Conservation (phyloP, 2,797 vertebrate species). For the Champsocephalus esox region DNA sequence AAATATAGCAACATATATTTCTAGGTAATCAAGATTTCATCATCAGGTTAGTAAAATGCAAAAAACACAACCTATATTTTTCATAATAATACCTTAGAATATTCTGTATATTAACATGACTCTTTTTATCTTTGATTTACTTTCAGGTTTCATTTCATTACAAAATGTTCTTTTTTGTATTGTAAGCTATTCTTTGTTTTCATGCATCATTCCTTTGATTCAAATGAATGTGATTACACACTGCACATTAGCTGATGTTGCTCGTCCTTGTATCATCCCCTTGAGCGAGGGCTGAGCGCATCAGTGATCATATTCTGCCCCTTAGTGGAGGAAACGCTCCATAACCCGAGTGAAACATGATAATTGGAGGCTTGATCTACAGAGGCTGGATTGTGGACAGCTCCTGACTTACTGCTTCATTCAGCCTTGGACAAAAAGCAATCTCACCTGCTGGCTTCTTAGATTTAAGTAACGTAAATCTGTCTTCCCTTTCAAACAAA, state of each 20-base stretch:
- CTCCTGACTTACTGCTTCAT: conserved; percentile 25
- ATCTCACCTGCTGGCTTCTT: conserved; percentile 36
- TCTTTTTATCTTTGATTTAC: conserved; percentile 4
- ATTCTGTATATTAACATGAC: not conserved
- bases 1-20: conserved; percentile 3
- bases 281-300: conserved; percentile 43
- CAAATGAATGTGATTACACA: conserved; percentile 13
- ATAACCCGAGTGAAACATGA: conserved; percentile 48
- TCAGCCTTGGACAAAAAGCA: conserved; percentile 38
- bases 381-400: conserved; percentile 37
- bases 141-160: not conserved
- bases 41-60: not conserved
- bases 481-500: conserved; percentile 27
- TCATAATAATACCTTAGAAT: not conserved
- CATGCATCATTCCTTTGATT: conserved; percentile 1
- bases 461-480: conserved; percentile 43
- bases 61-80: not conserved
- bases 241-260: conserved; percentile 29
- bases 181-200: not conserved
- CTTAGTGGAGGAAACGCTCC: conserved; percentile 82
- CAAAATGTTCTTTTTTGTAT: not conserved
- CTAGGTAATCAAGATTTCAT: conserved; percentile 1
- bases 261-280: conserved; percentile 39
- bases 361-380: conserved; percentile 25
- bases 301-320: conserved; percentile 87